phyloP scores from a whole-genome alignment of 37 sponge, comb jelly and placozoan species.

The Theonella swinhoei region DNA sequence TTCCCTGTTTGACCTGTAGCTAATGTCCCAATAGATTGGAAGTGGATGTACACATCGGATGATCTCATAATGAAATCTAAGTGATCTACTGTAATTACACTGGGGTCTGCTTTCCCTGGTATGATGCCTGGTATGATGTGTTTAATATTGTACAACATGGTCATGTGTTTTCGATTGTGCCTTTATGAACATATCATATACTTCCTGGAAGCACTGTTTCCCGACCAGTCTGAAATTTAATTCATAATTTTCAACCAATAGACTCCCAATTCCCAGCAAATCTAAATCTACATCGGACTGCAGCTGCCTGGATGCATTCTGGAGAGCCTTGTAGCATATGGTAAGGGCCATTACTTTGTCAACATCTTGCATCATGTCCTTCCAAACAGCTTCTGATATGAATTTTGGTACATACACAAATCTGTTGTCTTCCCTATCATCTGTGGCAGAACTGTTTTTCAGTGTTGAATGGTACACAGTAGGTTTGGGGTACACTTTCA shows the following conservation, averaged over 20 bases:
- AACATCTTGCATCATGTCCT: constrained; percentile 7
- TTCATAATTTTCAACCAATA: background rate
- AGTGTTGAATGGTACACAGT: constrained; percentile 3
- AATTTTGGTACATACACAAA: constrained; percentile 43
- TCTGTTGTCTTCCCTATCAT: background rate
- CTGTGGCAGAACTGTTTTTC: background rate
- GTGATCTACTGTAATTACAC: too few species aligned
- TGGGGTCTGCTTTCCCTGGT: too few species aligned
- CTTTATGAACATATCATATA: background rate
- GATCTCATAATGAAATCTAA: too few species aligned
- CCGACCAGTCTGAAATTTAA: constrained; percentile 27
- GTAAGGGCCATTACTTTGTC: constrained; percentile 24
- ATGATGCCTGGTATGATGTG: too few species aligned
- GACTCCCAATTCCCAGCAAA: background rate
- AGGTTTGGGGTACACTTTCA: constrained; percentile 28
- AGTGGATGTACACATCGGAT: too few species aligned
- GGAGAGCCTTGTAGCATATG: constrained; percentile 3
- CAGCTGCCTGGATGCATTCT: background rate
- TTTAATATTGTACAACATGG: too few species aligned
- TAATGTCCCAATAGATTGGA: too few species aligned
- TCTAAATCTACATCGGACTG: background rate
- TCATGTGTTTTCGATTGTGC: too few species aligned
- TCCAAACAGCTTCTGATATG: constrained; percentile 24
- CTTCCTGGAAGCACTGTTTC: constrained; percentile 36
- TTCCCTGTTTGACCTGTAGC: too few species aligned